Evolutionary conservation across 2,797 vertebrate genomes (phyloP).

Genomic region (Crax fasciolata): DNA sequence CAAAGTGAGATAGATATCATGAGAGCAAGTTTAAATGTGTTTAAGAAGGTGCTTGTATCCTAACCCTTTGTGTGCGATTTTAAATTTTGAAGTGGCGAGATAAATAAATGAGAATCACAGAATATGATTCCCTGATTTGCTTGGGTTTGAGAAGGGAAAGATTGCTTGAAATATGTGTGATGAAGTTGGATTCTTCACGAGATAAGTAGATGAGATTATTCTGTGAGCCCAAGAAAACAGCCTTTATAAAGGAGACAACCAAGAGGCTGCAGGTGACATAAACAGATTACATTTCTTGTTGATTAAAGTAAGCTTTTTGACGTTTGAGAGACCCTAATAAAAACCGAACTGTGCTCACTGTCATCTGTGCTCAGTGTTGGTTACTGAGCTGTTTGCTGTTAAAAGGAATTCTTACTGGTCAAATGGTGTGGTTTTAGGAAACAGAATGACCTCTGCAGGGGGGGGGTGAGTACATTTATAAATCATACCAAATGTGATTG

Average conservation of each 20-base stretch:
- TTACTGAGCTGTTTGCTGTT: constrained; percentile 20
- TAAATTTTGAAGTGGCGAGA: constrained; percentile 1
- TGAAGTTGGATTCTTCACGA: constrained; percentile 14
- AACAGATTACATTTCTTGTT: constrained; percentile 48
- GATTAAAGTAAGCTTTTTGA: constrained; percentile 49
- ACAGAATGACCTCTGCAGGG: constrained; percentile 56
- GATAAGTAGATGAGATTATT: constrained; percentile 1
- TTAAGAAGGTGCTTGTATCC: not conserved
- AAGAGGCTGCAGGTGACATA: constrained; percentile 12
- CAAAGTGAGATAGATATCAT: not conserved
- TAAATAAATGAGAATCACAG: not conserved
- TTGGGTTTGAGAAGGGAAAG: not conserved
- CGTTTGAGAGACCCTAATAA: constrained; percentile 45
- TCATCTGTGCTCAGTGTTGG: constrained; percentile 6
- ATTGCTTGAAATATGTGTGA: not conserved
- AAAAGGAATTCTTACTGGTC: constrained; percentile 27
- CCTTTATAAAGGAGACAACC: not conserved
- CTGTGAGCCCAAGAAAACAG: not conserved
- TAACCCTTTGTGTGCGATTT: not conserved
- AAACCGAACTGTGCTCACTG: not conserved
- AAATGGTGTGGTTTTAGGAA: constrained; percentile 52
- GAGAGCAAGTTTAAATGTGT: constrained; percentile 17
- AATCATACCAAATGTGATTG: constrained; percentile 47
- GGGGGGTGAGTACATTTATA: not conserved
- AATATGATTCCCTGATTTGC: not conserved